These are phyloP conservation scores for Eonycteris spelaea DNA, from an alignment of 2,113 vertebrate species.

Conservation along the genomic window DNA sequence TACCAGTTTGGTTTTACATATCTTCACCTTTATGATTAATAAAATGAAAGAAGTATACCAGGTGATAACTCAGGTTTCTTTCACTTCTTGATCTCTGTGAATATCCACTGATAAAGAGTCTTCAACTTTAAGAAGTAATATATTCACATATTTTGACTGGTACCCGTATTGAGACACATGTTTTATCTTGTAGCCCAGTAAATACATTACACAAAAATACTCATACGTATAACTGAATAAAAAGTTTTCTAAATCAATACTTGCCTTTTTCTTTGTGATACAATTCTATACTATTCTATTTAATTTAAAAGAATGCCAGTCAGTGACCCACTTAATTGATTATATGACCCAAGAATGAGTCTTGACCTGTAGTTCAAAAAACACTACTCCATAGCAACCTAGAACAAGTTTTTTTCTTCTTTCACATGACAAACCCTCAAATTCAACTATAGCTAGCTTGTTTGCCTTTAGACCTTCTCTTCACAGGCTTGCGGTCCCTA, in stretches of 20 bases:
- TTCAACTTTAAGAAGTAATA: neutral
- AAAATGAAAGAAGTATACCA: neutral
- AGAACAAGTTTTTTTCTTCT: neutral
- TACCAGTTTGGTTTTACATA: neutral
- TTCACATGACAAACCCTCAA: neutral
- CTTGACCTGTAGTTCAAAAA: constrained; percentile 17
- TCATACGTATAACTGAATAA: neutral
- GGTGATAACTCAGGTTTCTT: neutral
- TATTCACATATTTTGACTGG: neutral
- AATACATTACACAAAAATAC: neutral
- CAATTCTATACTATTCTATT: neutral
- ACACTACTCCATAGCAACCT: neutral
- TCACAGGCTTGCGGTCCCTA: neutral
- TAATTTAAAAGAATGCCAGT: constrained; percentile 11
- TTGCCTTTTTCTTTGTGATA: neutral
- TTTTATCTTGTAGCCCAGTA: neutral
- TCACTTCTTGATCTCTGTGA: neutral
- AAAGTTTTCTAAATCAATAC: neutral
- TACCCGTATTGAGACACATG: neutral
- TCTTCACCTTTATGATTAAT: constrained; percentile 4
- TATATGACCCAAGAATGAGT: neutral
- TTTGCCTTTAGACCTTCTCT: neutral
- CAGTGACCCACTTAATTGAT: constrained; percentile 29
- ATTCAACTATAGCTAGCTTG: neutral
- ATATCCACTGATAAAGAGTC: neutral